Evolutionary conservation across 2,888 invertebrate genomes (phyloP).

Genomic region (Meteorus cinctellus): DNA sequence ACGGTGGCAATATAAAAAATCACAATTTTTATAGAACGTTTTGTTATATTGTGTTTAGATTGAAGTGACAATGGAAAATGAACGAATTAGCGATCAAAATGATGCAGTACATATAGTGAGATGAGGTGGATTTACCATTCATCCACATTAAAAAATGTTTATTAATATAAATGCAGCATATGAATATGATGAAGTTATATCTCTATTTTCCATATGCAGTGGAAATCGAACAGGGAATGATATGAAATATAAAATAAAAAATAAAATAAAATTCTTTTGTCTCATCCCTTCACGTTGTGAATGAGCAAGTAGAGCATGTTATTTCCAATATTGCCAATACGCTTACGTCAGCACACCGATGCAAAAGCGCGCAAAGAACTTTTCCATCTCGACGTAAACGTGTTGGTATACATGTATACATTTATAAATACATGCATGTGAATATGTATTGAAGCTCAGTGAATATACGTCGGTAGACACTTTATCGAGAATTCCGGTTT

Average conservation of each 20-base stretch:
- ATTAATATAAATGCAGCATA: neutral
- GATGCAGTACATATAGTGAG: no score
- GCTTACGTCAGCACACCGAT: slow-evolving; percentile 29
- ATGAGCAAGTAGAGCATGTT: slow-evolving; percentile 62
- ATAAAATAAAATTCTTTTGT: neutral
- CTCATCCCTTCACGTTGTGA: neutral
- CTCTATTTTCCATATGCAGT: slow-evolving; percentile 17
- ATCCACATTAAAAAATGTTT: no score
- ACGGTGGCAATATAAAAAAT: slow-evolving; percentile 6
- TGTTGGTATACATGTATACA: neutral
- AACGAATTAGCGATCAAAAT: neutral
- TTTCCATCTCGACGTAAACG: neutral
- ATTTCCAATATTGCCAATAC: slow-evolving; percentile 64
- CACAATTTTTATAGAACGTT: neutral
- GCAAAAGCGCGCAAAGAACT: slow-evolving; percentile 14
- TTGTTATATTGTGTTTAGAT: neutral
- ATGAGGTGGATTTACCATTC: no score
- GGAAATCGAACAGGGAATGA: slow-evolving; percentile 8
- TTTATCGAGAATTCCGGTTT: neutral
- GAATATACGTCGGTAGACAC: neutral
- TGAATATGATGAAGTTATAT: neutral
- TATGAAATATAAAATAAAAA: slow-evolving; percentile 1
- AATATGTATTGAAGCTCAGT: neutral
- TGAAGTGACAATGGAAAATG: neutral
- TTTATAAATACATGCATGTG: neutral